Percentiles rank a stretch among this genome's conserved stretches.
Evolutionary conservation across 2,888 invertebrate species (phyloP).

Genomic region (Patella pellucida): DNA sequence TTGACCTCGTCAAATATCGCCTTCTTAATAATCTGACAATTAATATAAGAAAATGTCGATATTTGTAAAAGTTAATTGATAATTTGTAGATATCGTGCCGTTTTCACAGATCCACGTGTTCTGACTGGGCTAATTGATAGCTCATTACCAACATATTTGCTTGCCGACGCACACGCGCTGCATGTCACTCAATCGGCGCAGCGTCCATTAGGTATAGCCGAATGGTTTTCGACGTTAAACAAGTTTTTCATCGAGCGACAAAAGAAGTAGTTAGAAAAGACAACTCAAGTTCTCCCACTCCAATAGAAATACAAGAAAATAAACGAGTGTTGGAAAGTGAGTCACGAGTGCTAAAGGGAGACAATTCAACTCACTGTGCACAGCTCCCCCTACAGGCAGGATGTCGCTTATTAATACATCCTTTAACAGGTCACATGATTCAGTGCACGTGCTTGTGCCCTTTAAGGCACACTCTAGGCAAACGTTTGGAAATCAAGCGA

Average conservation of each 20-base stretch:
- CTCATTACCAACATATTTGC: slow-evolving; percentile 28
- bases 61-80: slow-evolving; percentile 27
- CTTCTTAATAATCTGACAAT: slow-evolving; percentile 25
- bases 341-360: slow-evolving; percentile 11
- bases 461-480: slow-evolving; percentile 1
- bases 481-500: slow-evolving; percentile 1
- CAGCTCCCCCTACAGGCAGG: slow-evolving; percentile 5
- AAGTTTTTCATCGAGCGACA: background rate
- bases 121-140: slow-evolving; percentile 24
- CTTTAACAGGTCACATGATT: slow-evolving; percentile 12
- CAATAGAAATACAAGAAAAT: background rate
- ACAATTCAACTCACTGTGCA: background rate
- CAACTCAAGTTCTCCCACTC: no score
- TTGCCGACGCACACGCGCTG: slow-evolving; percentile 21
- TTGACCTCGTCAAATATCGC: slow-evolving; percentile 19
- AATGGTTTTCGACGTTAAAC: slow-evolving; percentile 6
- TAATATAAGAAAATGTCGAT: slow-evolving; percentile 22
- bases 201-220: background rate
- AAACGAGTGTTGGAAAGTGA: background rate
- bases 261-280: background rate
- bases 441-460: background rate
- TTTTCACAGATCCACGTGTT: slow-evolving; percentile 16
- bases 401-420: slow-evolving; percentile 9
- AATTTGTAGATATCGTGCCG: slow-evolving; percentile 28
- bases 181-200: background rate